Evolutionary conservation across 1,140 invertebrate genomes (phyloP).

Genomic region (Pemphigus obesinymphae): DNA sequence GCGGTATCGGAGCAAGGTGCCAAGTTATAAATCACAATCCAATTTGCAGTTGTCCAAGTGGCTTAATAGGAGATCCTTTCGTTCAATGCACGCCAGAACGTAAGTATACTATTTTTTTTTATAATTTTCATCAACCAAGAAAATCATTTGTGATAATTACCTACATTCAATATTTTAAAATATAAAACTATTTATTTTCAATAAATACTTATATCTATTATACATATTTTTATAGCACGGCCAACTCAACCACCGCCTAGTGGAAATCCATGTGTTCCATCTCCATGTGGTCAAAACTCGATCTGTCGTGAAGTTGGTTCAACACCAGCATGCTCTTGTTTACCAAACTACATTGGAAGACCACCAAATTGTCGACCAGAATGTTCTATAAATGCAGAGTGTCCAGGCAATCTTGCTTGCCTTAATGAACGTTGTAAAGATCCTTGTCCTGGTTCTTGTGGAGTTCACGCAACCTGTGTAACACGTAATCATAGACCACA

Average conservation of each 20-base stretch:
- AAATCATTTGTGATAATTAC: too few species aligned
- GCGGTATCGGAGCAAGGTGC: constrained; percentile 53
- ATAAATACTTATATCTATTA: background rate
- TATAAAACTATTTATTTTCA: background rate
- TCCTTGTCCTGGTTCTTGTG: constrained; percentile 80
- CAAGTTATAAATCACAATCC: constrained; percentile 53
- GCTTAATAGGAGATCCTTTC: constrained; percentile 56
- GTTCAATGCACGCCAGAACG: constrained; percentile 51
- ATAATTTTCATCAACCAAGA: too few species aligned
- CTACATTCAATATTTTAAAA: too few species aligned
- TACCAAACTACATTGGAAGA: constrained; percentile 70
- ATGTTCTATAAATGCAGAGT: constrained; percentile 76
- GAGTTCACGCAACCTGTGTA: constrained; percentile 73
- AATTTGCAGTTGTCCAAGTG: constrained; percentile 51
- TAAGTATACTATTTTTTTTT: constrained; percentile 41
- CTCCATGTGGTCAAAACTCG: constrained; percentile 56
- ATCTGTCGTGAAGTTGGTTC: constrained; percentile 66
- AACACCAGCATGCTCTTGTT: constrained; percentile 73
- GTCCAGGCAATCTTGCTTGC: constrained; percentile 72
- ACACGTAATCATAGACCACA: constrained; percentile 75
- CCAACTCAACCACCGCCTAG: constrained; percentile 49
- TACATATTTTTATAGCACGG: constrained; percentile 23
- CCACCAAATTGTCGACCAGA: constrained; percentile 77
- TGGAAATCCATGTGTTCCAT: constrained; percentile 54
- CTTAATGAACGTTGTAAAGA: constrained; percentile 74